Evolutionary conservation across 2,113 vertebrate species (phyloP).

Genomic region (Cyanistes caeruleus): DNA sequence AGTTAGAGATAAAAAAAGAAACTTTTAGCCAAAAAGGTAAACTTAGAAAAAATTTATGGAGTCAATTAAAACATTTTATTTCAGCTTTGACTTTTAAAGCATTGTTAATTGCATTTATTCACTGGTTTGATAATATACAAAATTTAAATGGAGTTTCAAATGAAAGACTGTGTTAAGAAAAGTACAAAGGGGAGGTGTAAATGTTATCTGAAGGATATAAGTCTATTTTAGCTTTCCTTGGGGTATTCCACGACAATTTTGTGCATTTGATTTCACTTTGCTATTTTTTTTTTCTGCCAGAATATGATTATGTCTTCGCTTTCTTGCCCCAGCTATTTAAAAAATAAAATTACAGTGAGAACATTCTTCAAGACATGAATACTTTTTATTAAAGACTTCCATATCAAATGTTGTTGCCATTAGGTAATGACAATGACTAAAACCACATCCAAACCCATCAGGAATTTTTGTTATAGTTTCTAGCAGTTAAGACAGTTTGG

Average conservation of each 20-base stretch:
- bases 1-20: neutral
- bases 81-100: neutral
- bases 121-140: neutral
- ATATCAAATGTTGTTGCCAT: neutral
- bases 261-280: neutral
- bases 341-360: neutral
- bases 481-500: neutral
- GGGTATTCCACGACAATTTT: neutral
- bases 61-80: neutral
- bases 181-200: neutral
- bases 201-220: neutral
- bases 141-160: neutral
- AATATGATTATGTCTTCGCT: neutral
- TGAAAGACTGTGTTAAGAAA: neutral
- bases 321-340: neutral
- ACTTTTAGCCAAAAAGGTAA: neutral
- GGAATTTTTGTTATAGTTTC: neutral
- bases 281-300: neutral
- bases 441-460: neutral
- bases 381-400: neutral
- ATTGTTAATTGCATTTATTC: neutral
- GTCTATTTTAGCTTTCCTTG: neutral
- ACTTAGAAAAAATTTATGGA: neutral
- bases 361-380: neutral
- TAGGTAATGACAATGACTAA: neutral